Evolutionary conservation across 2,888 invertebrate species (phyloP).

Genomic region (Dryobotodes eremita): DNA sequence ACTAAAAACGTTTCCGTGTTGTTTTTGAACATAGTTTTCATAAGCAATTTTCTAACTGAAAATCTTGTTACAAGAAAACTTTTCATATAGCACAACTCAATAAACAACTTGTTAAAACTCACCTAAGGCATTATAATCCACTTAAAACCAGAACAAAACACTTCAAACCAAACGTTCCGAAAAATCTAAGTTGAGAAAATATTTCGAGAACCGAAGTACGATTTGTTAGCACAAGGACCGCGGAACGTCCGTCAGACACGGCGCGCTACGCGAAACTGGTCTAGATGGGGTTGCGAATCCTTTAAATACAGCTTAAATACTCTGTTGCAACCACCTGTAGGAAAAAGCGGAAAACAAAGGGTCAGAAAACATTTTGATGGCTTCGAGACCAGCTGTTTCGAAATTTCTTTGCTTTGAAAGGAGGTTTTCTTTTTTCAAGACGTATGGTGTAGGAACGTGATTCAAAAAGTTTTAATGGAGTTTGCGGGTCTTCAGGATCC

Average conservation of each 20-base stretch:
- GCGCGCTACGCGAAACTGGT: constrained; percentile 68
- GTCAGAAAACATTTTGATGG: constrained; percentile 39
- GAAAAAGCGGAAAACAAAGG: constrained; percentile 9
- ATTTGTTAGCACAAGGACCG: constrained; percentile 42
- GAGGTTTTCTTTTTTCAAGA: not conserved
- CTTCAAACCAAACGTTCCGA: constrained; percentile 51
- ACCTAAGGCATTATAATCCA: constrained; percentile 55
- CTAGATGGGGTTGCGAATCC: constrained; percentile 61
- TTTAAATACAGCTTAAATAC: constrained; percentile 65
- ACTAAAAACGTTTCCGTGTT: not conserved
- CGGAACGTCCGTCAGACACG: constrained; percentile 59
- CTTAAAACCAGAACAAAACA: constrained; percentile 49
- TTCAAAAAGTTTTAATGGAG: constrained; percentile 27
- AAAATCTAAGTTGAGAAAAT: constrained; percentile 36
- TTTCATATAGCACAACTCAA: not conserved
- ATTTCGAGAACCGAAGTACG: constrained; percentile 50
- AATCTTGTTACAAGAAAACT: not conserved
- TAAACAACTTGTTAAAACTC: constrained; percentile 19
- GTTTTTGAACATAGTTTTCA: not conserved
- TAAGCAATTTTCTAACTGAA: not conserved
- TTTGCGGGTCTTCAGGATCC: constrained; percentile 19
- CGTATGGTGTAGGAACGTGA: constrained; percentile 35
- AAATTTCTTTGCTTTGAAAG: constrained; percentile 12
- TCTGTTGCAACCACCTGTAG: constrained; percentile 71
- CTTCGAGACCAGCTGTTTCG: not conserved